Evolutionary conservation across 2,113 vertebrate genomes (phyloP).

Genomic region (Nesogale talazaci): DNA sequence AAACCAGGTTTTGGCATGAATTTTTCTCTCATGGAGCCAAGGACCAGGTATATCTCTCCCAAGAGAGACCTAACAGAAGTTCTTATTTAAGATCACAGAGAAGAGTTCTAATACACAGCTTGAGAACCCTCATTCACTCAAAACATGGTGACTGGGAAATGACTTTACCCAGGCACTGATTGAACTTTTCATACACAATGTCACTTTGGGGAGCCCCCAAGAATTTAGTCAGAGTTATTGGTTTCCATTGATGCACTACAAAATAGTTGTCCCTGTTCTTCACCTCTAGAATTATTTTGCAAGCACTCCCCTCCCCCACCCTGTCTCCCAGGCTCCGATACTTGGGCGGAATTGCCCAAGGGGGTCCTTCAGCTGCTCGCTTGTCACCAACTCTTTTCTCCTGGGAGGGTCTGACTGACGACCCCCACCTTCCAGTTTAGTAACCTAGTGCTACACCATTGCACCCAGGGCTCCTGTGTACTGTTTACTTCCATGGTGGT

Average conservation of each 20-base stretch:
- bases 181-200: not conserved
- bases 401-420: no score
- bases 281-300: not conserved
- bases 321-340: no score
- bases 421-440: not conserved
- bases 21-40: no score
- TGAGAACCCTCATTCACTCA: not conserved
- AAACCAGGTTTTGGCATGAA: no score
- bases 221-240: not conserved
- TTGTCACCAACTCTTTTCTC: not conserved
- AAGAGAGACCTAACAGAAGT: no score
- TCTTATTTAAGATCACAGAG: not conserved
- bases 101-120: not conserved
- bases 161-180: not conserved
- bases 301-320: not conserved
- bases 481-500: not conserved
- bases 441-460: not conserved
- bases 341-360: not conserved
- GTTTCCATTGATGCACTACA: not conserved
- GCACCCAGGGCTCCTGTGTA: not conserved
- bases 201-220: not conserved
- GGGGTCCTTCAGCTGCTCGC: not conserved
- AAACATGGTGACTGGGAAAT: not conserved
- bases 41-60: no score
- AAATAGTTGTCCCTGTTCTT: not conserved